Evolutionary conservation across 2,113 vertebrate genomes (phyloP).

Genomic region (Nothobranchius furzeri): DNA sequence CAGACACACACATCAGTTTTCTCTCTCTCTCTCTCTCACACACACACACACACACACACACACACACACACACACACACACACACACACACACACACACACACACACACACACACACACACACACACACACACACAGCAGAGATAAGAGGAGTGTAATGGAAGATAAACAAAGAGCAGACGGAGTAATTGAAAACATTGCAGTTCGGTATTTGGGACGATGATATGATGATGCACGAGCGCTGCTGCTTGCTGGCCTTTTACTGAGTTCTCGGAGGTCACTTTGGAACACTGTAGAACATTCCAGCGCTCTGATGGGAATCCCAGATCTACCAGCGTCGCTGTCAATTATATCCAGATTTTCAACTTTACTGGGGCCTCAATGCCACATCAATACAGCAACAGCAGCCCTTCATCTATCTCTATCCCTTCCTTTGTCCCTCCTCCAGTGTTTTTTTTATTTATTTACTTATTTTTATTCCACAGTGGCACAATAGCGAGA

Average conservation of each 20-base stretch:
- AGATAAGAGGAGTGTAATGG: conserved; percentile 50
- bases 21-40: no score
- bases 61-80: no score
- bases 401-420: conserved; percentile 74
- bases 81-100: background rate
- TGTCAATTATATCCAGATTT: conserved; percentile 78
- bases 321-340: conserved; percentile 69
- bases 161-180: conserved; percentile 46
- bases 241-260: conserved; percentile 44
- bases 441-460: conserved; percentile 24
- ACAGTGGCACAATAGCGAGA: conserved; percentile 72
- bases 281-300: conserved; percentile 54
- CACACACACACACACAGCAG: background rate
- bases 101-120: background rate
- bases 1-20: background rate
- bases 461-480: conserved; percentile 33
- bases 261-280: conserved; percentile 61
- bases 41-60: no score
- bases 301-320: conserved; percentile 67
- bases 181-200: conserved; percentile 63
- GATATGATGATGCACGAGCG: conserved; percentile 57
- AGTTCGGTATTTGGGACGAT: conserved; percentile 50
- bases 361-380: conserved; percentile 73
- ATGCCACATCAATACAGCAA: conserved; percentile 74
- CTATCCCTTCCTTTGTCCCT: conserved; percentile 61